A percentile compares a stretch with the other conserved stretches of the same genome.
Evolutionary conservation across 1,140 invertebrate genomes (phyloP).

Genomic region (Holcopasites calliopsidis): DNA sequence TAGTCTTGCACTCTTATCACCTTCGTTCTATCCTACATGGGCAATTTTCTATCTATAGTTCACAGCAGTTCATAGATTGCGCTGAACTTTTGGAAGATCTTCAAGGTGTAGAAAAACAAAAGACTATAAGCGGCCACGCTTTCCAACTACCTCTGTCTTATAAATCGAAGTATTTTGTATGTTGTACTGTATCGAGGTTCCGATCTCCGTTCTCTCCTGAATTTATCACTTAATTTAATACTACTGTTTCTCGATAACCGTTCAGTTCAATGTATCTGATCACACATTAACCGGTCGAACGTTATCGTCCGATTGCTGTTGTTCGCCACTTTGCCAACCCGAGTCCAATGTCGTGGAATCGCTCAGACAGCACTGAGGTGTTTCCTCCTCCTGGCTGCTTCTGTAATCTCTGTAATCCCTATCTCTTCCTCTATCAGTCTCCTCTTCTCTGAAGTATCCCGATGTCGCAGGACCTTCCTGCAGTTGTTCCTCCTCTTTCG

Average conservation of each 20-base stretch:
- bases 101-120: background rate
- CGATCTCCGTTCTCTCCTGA: background rate
- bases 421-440: slow-evolving; percentile 58
- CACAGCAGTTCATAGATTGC: background rate
- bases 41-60: background rate
- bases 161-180: background rate
- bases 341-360: slow-evolving; percentile 68
- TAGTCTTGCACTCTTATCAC: slow-evolving; percentile 17
- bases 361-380: slow-evolving; percentile 70
- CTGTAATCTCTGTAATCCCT: slow-evolving; percentile 68
- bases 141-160: background rate
- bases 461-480: slow-evolving; percentile 62
- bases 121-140: slow-evolving; percentile 9
- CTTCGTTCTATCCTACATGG: slow-evolving; percentile 14
- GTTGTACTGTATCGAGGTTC: slow-evolving; percentile 13
- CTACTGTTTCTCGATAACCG: background rate
- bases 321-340: slow-evolving; percentile 71
- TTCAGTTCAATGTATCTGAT: slow-evolving; percentile 5
- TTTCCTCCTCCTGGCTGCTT: slow-evolving; percentile 65
- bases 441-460: slow-evolving; percentile 58
- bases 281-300: slow-evolving; percentile 75
- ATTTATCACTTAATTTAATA: background rate
- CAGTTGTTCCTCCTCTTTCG: slow-evolving; percentile 70
- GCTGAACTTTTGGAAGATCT: too few species aligned
- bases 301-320: slow-evolving; percentile 70